phyloP scores from a whole-genome alignment of 2,113 vertebrate species.

The Myrmecophaga tridactyla region DNA sequence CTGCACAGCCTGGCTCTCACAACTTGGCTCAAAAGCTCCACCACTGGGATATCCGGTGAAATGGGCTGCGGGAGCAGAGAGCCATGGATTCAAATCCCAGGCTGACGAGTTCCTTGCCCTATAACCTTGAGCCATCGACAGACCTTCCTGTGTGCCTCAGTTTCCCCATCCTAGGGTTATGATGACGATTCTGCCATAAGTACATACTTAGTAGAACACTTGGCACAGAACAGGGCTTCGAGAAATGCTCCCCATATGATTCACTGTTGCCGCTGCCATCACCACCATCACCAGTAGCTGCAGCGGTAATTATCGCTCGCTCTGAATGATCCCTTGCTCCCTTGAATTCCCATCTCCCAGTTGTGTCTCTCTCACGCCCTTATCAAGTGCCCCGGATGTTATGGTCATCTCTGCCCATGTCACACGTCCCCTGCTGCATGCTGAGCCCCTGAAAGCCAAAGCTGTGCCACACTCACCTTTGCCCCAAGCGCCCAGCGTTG shows the following conservation, averaged over 20 bases:
- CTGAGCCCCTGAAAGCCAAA: not conserved
- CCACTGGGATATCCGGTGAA: not conserved
- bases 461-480: accelerated
- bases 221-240: not conserved
- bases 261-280: not conserved
- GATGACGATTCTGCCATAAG: not conserved
- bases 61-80: not conserved
- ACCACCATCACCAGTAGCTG: not conserved
- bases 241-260: not conserved
- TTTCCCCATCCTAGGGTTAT: not conserved
- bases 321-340: not conserved
- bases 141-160: not conserved
- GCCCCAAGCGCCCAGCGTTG: not conserved
- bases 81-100: not conserved
- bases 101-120: not conserved
- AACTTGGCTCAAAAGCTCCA: not conserved
- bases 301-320: not conserved
- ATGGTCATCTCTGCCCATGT: not conserved
- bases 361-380: not conserved
- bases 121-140: not conserved
- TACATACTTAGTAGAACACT: not conserved
- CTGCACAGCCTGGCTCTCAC: not conserved
- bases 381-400: not conserved
- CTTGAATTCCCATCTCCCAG: not conserved
- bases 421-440: not conserved